Conservation (phyloP, 2,888 invertebrate genomes). For the Leptogaster cylindrica region DNA sequence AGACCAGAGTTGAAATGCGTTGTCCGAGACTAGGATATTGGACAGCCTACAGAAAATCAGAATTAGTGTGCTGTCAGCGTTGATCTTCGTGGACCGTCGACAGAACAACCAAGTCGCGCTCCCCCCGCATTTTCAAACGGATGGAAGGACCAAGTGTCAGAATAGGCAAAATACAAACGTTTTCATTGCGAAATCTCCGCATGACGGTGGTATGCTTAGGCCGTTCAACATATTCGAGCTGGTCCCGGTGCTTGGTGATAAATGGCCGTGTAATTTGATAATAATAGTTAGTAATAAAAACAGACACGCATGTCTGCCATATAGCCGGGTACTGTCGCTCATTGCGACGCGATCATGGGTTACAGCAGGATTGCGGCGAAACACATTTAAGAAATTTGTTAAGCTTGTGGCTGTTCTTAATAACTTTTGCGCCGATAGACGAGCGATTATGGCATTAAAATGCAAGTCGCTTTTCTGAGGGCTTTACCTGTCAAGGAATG, state of each 20-base stretch:
- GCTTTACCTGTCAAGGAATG: conserved; percentile 73
- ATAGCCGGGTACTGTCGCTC: neutral
- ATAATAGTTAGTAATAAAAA: conserved; percentile 31
- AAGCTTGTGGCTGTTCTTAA: neutral
- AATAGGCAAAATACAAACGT: neutral
- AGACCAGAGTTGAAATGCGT: conserved; percentile 32
- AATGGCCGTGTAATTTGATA: conserved; percentile 46
- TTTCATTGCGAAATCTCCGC: conserved; percentile 17
- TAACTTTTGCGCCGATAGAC: no score
- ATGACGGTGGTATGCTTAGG: neutral
- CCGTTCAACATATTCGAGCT: no score
- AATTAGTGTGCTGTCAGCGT: conserved; percentile 26
- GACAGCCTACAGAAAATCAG: conserved; percentile 28
- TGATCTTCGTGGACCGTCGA: conserved; percentile 2
- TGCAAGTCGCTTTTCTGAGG: conserved; percentile 2
- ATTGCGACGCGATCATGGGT: neutral
- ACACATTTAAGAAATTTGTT: conserved; percentile 7
- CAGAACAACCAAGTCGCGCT: neutral
- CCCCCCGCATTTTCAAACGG: conserved; percentile 1
- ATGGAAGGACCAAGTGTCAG: conserved; percentile 21
- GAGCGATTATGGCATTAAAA: no score
- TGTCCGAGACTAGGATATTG: conserved; percentile 24
- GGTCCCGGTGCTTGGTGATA: conserved; percentile 36
- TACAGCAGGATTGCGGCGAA: neutral
- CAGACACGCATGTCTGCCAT: conserved; percentile 14